These are phyloP conservation scores for Megalonaias nervosa DNA, from an alignment of 1,140 invertebrate genomes.

Conservation along the genomic window DNA sequence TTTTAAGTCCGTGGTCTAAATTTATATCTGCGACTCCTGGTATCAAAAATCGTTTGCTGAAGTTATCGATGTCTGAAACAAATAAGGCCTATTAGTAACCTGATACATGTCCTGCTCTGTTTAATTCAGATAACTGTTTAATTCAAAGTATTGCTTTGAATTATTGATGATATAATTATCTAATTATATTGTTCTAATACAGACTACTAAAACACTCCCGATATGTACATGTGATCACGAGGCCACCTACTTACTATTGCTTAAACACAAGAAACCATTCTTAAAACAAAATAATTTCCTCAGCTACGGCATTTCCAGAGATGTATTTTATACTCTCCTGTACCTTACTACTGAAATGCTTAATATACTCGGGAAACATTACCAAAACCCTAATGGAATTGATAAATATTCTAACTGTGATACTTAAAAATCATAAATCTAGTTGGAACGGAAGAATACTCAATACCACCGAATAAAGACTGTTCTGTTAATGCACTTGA, in stretches of 20 bases:
- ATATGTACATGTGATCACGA: too few species aligned
- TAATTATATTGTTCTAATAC: background rate
- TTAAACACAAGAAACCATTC: too few species aligned
- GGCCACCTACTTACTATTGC: too few species aligned
- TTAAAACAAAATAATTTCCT: too few species aligned
- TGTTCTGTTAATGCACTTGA: background rate
- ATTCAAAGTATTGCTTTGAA: constrained; percentile 3
- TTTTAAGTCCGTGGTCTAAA: constrained; percentile 1
- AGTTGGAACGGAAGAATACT: constrained; percentile 3
- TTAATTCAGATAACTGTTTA: constrained; percentile 3
- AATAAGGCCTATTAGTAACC: background rate
- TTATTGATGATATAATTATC: background rate
- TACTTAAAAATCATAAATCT: constrained; percentile 9
- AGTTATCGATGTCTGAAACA: background rate
- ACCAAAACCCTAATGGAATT: too few species aligned
- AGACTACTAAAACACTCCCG: background rate
- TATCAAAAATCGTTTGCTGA: constrained; percentile 3
- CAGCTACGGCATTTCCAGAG: too few species aligned
- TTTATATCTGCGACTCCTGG: constrained; percentile 12
- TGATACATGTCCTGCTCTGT: background rate
- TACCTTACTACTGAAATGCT: too few species aligned
- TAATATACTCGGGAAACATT: too few species aligned
- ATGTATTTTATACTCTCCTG: too few species aligned
- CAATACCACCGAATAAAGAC: background rate
- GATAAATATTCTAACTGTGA: background rate